These are phyloP conservation scores for Dipodomys stephensi DNA, from an alignment of 2,113 vertebrate species.

Conservation along the genomic window DNA sequence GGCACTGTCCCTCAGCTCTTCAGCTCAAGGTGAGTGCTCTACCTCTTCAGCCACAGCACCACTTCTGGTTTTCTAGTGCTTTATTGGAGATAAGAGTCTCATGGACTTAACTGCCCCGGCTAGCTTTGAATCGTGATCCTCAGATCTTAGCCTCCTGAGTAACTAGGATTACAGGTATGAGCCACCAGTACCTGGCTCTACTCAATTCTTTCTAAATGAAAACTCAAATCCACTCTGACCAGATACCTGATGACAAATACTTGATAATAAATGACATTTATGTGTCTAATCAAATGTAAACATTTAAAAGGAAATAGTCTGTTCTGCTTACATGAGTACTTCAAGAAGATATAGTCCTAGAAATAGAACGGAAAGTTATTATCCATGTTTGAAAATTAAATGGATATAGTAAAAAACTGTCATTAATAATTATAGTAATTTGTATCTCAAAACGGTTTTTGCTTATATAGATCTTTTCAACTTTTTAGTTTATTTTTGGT, in stretches of 20 bases:
- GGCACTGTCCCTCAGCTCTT: too few species aligned
- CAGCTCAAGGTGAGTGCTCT: too few species aligned
- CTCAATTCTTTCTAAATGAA: conserved; percentile 44
- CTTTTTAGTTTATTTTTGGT: too few species aligned
- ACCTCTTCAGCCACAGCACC: too few species aligned
- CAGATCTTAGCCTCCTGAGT: too few species aligned
- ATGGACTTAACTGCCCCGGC: too few species aligned
- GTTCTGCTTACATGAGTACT: neutral
- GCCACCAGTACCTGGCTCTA: too few species aligned
- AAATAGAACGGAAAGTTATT: neutral
- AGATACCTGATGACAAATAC: neutral
- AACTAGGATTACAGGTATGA: too few species aligned
- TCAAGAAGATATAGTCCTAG: conserved; percentile 7
- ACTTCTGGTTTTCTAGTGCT: neutral
- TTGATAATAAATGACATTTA: neutral
- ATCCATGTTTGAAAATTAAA: conserved; percentile 43
- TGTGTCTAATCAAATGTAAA: conserved; percentile 37
- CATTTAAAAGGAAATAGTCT: neutral
- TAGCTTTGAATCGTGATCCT: too few species aligned
- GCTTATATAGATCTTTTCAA: conserved; percentile 3
- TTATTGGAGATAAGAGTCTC: too few species aligned
- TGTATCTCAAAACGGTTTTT: neutral
- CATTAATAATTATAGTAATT: conserved; percentile 14
- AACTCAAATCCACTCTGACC: neutral
- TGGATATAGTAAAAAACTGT: conserved; percentile 33